A percentile compares a stretch with the other conserved stretches of the same genome.
Conservation (phyloP, 2,113 vertebrate species). For the Microcebus lehilahytsara region DNA sequence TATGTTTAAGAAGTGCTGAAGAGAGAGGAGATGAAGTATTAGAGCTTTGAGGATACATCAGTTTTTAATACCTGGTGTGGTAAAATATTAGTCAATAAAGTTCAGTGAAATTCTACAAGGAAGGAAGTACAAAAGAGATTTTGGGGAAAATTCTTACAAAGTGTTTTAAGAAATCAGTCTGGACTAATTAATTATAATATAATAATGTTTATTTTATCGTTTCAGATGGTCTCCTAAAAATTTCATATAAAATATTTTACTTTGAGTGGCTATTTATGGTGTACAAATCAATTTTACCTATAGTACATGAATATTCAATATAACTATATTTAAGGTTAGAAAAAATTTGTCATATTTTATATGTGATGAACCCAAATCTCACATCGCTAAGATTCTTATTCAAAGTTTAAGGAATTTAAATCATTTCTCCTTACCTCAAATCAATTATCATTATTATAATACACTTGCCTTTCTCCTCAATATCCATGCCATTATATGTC, state of each 20-base stretch:
- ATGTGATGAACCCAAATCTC: background rate
- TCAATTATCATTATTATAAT: background rate
- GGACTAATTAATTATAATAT: background rate
- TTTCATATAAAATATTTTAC: background rate
- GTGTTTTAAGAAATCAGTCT: background rate
- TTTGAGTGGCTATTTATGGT: background rate
- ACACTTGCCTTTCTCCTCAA: background rate
- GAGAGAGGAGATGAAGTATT: background rate
- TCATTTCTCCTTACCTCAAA: background rate
- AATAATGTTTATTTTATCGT: background rate
- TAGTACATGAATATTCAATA: background rate
- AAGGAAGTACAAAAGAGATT: background rate
- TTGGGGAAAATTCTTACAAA: background rate
- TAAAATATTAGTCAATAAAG: background rate
- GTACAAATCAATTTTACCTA: background rate
- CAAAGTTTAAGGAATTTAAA: background rate
- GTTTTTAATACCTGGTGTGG: background rate
- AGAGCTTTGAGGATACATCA: background rate
- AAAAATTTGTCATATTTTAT: background rate
- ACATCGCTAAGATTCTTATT: background rate
- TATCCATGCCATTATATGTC: background rate
- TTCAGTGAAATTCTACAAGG: background rate
- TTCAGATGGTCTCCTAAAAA: background rate
- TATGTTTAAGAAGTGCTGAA: background rate
- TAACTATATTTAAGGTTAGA: background rate